phyloP scores from a whole-genome alignment of 2,113 vertebrate genomes.

The Sarotherodon lohbergeri region DNA sequence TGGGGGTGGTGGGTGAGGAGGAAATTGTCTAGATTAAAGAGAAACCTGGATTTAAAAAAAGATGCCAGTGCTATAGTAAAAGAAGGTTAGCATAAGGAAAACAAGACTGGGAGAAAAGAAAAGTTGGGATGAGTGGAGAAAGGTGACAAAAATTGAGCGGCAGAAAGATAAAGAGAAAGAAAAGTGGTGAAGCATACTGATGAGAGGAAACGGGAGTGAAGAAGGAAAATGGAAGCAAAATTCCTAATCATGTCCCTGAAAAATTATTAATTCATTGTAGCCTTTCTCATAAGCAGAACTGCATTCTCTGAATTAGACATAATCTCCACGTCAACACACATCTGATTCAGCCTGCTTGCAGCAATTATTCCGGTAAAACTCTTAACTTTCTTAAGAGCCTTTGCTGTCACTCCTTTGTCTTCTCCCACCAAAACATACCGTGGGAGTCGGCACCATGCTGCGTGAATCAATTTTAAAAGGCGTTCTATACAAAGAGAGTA shows the following conservation, averaged over 20 bases:
- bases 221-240: background rate
- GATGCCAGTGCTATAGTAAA: background rate
- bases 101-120: background rate
- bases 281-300: background rate
- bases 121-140: background rate
- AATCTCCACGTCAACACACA: background rate
- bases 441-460: conserved; percentile 25
- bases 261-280: background rate
- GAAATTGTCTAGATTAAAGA: background rate
- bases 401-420: conserved; percentile 21
- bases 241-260: background rate
- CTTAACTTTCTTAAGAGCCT: conserved; percentile 4
- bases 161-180: background rate
- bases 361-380: background rate
- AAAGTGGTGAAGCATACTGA: background rate
- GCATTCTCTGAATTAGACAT: background rate
- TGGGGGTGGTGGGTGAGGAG: background rate
- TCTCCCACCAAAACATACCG: background rate
- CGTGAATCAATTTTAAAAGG: conserved; percentile 36
- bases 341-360: background rate
- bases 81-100: background rate
- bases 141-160: background rate
- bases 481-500: conserved; percentile 17
- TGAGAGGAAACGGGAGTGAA: background rate
- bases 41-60: background rate